Percentiles rank a stretch among this genome's conserved stretches.
Conservation (phyloP, 2,797 vertebrate species). For the Pseudochaenichthys georgianus region DNA sequence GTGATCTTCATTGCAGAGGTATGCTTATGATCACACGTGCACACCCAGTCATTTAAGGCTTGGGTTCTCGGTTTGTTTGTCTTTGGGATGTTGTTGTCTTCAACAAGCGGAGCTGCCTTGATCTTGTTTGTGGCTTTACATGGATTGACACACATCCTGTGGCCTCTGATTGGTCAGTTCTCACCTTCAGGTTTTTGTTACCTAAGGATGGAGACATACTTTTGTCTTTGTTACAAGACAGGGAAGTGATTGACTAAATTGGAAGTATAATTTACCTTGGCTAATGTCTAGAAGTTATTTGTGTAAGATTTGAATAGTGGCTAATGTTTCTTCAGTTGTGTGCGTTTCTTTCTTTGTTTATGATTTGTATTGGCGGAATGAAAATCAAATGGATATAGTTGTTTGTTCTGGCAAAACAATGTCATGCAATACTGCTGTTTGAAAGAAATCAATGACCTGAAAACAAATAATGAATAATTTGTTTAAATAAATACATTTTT, state of each 20-base stretch:
- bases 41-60: slow-evolving; percentile 50
- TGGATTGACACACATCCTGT: neutral
- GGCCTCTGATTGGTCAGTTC: neutral
- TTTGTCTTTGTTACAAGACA: neutral
- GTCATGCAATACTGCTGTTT: neutral
- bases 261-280: slow-evolving; percentile 29
- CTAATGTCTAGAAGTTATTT: slow-evolving; percentile 34
- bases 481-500: neutral
- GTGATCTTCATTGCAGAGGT: slow-evolving; percentile 59
- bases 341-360: slow-evolving; percentile 2
- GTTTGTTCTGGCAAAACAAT: neutral
- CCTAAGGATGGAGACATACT: neutral
- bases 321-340: slow-evolving; percentile 12
- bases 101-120: slow-evolving; percentile 7
- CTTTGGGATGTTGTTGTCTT: slow-evolving; percentile 25
- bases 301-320: slow-evolving; percentile 51
- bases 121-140: neutral
- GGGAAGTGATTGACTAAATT: neutral
- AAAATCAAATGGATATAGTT: slow-evolving; percentile 9
- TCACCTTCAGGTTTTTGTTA: slow-evolving; percentile 5
- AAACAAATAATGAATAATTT: too few species aligned
- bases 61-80: slow-evolving; percentile 33
- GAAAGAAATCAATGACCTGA: neutral
- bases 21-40: slow-evolving; percentile 53
- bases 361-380: slow-evolving; percentile 13